A percentile compares a stretch with the other conserved stretches of the same genome.
phyloP scores from a whole-genome alignment of 2,797 vertebrate species.

The Anisognathus igniventris region DNA sequence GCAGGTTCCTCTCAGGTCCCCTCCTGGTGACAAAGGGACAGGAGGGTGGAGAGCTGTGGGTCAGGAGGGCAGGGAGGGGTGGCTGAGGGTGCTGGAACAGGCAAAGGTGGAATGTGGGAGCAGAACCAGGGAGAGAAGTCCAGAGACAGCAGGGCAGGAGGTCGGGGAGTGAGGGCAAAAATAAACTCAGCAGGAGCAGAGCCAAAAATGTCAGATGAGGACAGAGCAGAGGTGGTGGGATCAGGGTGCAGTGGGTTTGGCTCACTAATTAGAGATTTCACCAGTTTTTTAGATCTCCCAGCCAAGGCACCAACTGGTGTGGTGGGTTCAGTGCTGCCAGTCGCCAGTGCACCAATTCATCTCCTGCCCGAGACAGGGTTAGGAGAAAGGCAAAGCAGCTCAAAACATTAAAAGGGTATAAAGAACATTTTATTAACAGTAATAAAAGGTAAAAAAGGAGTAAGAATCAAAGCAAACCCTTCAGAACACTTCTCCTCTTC shows the following conservation, averaged over 20 bases:
- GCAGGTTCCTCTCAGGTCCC: background rate
- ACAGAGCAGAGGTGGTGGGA: background rate
- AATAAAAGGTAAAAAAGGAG: background rate
- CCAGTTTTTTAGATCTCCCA: background rate
- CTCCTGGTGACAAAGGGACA: background rate
- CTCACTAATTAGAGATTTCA: background rate
- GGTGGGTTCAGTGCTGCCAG: background rate
- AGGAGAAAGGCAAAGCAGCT: background rate
- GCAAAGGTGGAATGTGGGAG: background rate
- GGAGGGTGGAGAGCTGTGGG: background rate
- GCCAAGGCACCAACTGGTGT: background rate
- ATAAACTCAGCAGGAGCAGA: background rate
- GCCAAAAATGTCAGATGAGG: background rate
- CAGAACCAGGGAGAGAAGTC: background rate
- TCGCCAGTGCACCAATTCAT: too few species aligned
- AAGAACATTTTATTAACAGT: background rate
- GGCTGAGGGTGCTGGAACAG: background rate
- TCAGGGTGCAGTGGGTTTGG: background rate
- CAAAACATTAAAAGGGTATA: background rate
- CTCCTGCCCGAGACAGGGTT: background rate
- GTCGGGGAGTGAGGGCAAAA: background rate
- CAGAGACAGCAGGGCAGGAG: too few species aligned
- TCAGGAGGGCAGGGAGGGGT: background rate
- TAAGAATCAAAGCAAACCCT: too few species aligned
- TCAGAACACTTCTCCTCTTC: too few species aligned